These are phyloP conservation scores for Stenopsyche tienmushanensis DNA, from an alignment of 1,140 invertebrate genomes.

Conservation along the genomic window DNA sequence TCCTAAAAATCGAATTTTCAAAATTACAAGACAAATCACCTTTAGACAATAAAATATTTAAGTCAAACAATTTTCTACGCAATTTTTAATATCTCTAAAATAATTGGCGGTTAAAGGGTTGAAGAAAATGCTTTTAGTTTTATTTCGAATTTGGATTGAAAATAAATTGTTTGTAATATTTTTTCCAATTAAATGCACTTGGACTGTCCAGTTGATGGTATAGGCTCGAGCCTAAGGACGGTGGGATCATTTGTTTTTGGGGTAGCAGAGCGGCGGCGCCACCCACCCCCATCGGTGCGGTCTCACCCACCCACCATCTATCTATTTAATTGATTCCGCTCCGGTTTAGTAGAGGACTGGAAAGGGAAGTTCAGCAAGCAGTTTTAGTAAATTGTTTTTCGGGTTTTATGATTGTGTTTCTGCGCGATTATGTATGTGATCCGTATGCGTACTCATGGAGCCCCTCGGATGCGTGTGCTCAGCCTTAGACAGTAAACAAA, in stretches of 20 bases:
- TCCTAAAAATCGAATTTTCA: no score
- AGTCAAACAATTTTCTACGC: no score
- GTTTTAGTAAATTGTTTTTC: constrained; percentile 43
- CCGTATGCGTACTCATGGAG: constrained; percentile 8
- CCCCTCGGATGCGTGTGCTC: constrained; percentile 4
- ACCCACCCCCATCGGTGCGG: neutral
- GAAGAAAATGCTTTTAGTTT: neutral
- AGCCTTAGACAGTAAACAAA: constrained; percentile 29
- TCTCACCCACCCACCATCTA: constrained; percentile 27
- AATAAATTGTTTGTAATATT: neutral
- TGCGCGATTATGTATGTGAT: constrained; percentile 33
- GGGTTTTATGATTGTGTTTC: constrained; percentile 43
- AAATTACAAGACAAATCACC: no score
- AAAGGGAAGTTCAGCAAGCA: constrained; percentile 27
- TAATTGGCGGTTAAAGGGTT: neutral
- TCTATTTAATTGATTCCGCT: constrained; percentile 43
- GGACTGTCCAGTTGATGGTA: no score
- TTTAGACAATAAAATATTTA: no score
- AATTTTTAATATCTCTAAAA: no score
- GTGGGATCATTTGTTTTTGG: constrained; percentile 23
- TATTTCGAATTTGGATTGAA: neutral
- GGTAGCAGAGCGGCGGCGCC: neutral
- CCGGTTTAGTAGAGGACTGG: constrained; percentile 26
- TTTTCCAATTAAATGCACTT: constrained; percentile 18
- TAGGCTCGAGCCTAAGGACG: constrained; percentile 12